A percentile compares a stretch with the other conserved stretches of the same genome.
Evolutionary conservation across 2,113 vertebrate genomes (phyloP).

Genomic region (Tricholaema leucomelas): DNA sequence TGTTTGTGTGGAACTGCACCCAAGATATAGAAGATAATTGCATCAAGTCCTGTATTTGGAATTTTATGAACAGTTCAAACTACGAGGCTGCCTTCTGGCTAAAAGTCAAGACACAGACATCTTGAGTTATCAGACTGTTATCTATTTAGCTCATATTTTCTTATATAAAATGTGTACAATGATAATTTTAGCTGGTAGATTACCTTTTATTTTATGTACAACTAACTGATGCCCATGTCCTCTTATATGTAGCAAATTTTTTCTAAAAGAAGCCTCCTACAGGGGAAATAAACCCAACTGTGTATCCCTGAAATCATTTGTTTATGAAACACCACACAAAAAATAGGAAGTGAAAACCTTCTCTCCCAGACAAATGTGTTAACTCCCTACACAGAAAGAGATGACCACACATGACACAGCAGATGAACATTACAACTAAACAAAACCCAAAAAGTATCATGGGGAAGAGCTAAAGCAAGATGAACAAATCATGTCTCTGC

Average conservation of each 20-base stretch:
- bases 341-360: not conserved
- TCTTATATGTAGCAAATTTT: not conserved
- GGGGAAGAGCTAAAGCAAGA: not conserved
- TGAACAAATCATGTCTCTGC: not conserved
- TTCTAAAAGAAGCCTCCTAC: not conserved
- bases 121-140: not conserved
- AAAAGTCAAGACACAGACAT: not conserved
- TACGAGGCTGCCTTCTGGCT: rapidly evolving
- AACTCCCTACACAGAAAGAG: not conserved
- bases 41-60: not conserved
- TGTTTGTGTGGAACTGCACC: not conserved
- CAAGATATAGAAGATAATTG: not conserved
- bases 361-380: not conserved
- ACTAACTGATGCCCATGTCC: not conserved
- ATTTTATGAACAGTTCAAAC: not conserved
- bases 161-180: not conserved
- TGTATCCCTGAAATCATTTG: not conserved
- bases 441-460: not conserved
- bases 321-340: not conserved
- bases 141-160: not conserved
- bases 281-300: not conserved
- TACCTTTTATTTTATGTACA: not conserved
- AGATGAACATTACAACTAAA: not conserved
- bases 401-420: not conserved
- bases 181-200: not conserved